These are phyloP conservation scores for Zaprionus obscuricornis DNA, from an alignment of 2,888 invertebrate species.

Conservation along the genomic window DNA sequence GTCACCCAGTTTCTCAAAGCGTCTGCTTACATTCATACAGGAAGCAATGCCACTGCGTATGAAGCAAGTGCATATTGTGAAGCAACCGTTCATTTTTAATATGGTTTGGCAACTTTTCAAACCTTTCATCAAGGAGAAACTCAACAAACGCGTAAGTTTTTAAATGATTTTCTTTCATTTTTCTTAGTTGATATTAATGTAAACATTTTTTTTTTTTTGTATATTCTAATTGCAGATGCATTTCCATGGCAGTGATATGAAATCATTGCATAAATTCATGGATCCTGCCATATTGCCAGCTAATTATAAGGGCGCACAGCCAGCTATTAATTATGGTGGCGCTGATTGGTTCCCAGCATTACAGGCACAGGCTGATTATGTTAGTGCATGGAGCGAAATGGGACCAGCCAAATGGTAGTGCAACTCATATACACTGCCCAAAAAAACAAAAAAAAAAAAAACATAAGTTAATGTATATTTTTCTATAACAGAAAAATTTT, in stretches of 20 bases:
- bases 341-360: conserved; percentile 91
- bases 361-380: conserved; percentile 86
- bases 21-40: conserved; percentile 91
- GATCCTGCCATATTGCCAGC: conserved; percentile 88
- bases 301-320: conserved; percentile 90
- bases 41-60: conserved; percentile 93
- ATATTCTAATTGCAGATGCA: conserved; percentile 86
- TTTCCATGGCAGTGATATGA: conserved; percentile 93
- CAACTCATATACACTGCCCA: conserved; percentile 33
- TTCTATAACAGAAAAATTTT: conserved; percentile 60
- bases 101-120: conserved; percentile 94
- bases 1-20: conserved; percentile 89
- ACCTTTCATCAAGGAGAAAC: conserved; percentile 91
- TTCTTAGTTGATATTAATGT: neutral
- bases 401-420: conserved; percentile 85
- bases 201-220: neutral
- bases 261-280: conserved; percentile 89
- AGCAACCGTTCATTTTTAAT: conserved; percentile 92
- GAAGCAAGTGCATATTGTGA: conserved; percentile 93
- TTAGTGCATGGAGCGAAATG: conserved; percentile 88
- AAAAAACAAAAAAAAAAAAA: conserved; percentile 11
- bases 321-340: conserved; percentile 90
- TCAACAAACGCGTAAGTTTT: conserved; percentile 88
- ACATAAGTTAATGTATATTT: conserved; percentile 54
- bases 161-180: neutral